These are phyloP conservation scores for Melitaea athalia DNA, from an alignment of 2,888 invertebrate species.

Conservation along the genomic window DNA sequence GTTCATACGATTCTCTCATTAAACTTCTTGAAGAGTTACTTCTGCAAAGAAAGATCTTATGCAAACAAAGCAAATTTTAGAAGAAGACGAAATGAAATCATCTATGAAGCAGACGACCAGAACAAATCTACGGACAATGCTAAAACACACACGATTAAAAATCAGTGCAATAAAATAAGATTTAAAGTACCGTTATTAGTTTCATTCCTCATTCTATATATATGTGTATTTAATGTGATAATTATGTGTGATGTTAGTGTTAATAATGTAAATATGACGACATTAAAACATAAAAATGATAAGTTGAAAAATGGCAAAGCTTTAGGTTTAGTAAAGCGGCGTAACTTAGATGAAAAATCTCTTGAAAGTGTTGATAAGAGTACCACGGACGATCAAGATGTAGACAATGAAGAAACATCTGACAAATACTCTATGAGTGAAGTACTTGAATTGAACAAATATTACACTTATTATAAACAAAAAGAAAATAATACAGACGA, in stretches of 20 bases:
- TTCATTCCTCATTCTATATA: conserved; percentile 66
- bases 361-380: conserved; percentile 49
- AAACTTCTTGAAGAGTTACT: conserved; percentile 51
- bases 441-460: conserved; percentile 59
- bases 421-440: conserved; percentile 55
- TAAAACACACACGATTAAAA: conserved; percentile 73
- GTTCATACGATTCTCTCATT: conserved; percentile 70
- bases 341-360: conserved; percentile 50
- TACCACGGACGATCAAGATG: conserved; percentile 53
- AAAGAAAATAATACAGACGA: conserved; percentile 56
- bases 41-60: conserved; percentile 53
- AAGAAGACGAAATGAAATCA: conserved; percentile 49
- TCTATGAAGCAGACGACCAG: conserved; percentile 43
- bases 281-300: conserved; percentile 46
- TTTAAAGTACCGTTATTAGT: conserved; percentile 53
- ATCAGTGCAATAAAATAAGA: conserved; percentile 33
- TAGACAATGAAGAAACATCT: conserved; percentile 57
- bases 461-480: conserved; percentile 59
- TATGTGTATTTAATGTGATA: conserved; percentile 77
- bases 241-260: conserved; percentile 76
- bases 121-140: conserved; percentile 67
- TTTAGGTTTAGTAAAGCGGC: conserved; percentile 53
- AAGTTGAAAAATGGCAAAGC: conserved; percentile 46
- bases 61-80: conserved; percentile 55
- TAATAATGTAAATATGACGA: conserved; percentile 64